Evolutionary conservation across 2,888 invertebrate genomes (phyloP).

Genomic region (Podabrus alpinus): DNA sequence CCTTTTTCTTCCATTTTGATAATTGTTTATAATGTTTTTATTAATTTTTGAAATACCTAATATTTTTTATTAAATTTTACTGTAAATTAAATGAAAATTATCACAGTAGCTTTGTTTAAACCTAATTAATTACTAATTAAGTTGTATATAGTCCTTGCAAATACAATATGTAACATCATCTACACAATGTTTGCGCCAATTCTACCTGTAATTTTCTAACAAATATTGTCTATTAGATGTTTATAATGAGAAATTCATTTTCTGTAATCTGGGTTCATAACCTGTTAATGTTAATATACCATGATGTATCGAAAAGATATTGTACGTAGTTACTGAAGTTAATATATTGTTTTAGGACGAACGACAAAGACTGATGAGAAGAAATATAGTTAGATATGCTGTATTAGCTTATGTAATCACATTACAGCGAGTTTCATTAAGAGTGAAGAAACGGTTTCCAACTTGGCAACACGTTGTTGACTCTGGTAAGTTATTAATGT

Average conservation of each 20-base stretch:
- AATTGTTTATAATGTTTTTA: too few relatives aligned
- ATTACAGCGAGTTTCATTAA: conserved; percentile 81
- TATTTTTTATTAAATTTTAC: too few relatives aligned
- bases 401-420: conserved; percentile 89
- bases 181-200: too few relatives aligned
- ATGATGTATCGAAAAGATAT: neutral
- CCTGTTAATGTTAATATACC: neutral
- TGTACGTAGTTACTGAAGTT: neutral
- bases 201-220: too few relatives aligned
- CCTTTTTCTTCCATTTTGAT: too few relatives aligned
- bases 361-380: conserved; percentile 83
- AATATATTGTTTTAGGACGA: conserved; percentile 70
- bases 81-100: too few relatives aligned
- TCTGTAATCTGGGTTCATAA: neutral
- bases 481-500: conserved; percentile 67
- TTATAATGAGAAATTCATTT: neutral
- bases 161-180: too few relatives aligned
- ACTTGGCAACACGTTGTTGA: conserved; percentile 90
- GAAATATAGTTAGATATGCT: conserved; percentile 88
- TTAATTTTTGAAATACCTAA: too few relatives aligned
- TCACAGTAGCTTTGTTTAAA: too few relatives aligned
- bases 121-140: too few relatives aligned
- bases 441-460: conserved; percentile 87
- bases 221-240: neutral
- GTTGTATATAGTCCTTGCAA: too few relatives aligned